Percentiles rank a stretch among this genome's conserved stretches.
These are phyloP conservation scores for Pissodes strobi DNA, from an alignment of 1,140 invertebrate species.

Conservation along the genomic window DNA sequence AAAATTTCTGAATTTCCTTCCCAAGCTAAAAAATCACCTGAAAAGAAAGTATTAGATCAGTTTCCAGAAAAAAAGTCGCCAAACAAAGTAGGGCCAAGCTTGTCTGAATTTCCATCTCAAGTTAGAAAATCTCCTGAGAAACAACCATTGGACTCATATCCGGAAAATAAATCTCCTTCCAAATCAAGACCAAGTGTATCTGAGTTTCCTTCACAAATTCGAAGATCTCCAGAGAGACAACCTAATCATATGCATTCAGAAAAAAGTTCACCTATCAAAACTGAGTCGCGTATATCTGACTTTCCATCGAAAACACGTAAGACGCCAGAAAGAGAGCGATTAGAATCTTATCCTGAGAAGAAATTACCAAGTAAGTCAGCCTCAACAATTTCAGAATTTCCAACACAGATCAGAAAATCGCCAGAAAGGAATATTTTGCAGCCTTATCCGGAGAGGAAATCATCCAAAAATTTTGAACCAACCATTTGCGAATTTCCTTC, in stretches of 20 bases:
- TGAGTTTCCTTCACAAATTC: conserved; percentile 39
- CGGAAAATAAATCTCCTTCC: conserved; percentile 21
- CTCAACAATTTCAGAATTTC: conserved; percentile 28
- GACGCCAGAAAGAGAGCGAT: conserved; percentile 33
- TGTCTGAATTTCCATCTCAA: conserved; percentile 40
- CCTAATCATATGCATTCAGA: conserved; percentile 33
- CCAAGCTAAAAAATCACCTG: conserved; percentile 33
- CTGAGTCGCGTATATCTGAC: conserved; percentile 24
- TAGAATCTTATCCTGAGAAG: conserved; percentile 32
- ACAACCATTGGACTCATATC: conserved; percentile 32
- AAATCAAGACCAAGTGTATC: conserved; percentile 15
- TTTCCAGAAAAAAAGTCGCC: conserved; percentile 28
- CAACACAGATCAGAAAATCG: conserved; percentile 40
- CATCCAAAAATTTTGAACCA: conserved; percentile 22
- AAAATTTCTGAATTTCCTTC: conserved; percentile 34
- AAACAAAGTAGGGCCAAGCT: conserved; percentile 22
- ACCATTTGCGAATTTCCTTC: conserved; percentile 33
- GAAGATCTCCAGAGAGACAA: conserved; percentile 34
- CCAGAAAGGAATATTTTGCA: conserved; percentile 37
- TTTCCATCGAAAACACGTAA: conserved; percentile 36
- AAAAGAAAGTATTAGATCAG: conserved; percentile 24
- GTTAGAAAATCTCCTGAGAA: conserved; percentile 36
- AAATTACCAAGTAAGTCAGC: conserved; percentile 21
- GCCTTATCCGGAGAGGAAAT: conserved; percentile 34
- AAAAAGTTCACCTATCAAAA: conserved; percentile 27